Base-by-base conservation (phyloP, 2,888 invertebrate genomes). In the Biston betularia region DNA sequence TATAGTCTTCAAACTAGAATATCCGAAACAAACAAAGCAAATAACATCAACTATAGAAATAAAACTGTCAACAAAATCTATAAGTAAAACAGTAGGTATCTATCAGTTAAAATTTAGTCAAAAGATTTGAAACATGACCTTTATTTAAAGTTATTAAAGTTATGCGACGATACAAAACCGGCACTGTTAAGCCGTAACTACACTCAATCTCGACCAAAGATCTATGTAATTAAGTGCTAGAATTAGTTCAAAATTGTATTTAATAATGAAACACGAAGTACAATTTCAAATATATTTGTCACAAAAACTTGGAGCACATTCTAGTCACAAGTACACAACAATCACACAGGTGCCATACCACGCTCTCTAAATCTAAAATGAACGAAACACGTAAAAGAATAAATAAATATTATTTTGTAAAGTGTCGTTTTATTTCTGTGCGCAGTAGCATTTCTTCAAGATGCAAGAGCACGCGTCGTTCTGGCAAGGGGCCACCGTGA, bases 201-300 rank as follows among this genome's bases (percentile, higher is more conserved):
- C 89, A 89, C 89, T 89, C 88, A 89, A 68, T 81, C 78, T 79
- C 82, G 89, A 93, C 92, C 92, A 93, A 93, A 93, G 92, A 93
- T 86, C 83, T 81, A 76, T 74, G 73, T 80, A 84, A 85, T 81
- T 87, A 82, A 75, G 62, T 62, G 73, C 73, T 89, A 88, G 85
- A 62, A 80, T 77, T 81, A 83, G 75, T 78, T 77, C 67, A 58
- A 80, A 75, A 75, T 75, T 79, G 66, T 75, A 60, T 78, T 73
- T 63, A 75, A 74, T 78, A 79, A 79, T 73, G 71, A 79, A 76
- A 74, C 79, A 79, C 78, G 74, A 59, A 71, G 76, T 75, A 78
- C 76, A 79, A 76, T 75, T 72, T 77, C 77, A 77, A 49, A 61
- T 14, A 73, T 78, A 81, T 77, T 80, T 78, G 72, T 68, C 62